These are phyloP conservation scores for Falcaria lacertinaria DNA, from an alignment of 2,888 invertebrate species.

Conservation along the genomic window DNA sequence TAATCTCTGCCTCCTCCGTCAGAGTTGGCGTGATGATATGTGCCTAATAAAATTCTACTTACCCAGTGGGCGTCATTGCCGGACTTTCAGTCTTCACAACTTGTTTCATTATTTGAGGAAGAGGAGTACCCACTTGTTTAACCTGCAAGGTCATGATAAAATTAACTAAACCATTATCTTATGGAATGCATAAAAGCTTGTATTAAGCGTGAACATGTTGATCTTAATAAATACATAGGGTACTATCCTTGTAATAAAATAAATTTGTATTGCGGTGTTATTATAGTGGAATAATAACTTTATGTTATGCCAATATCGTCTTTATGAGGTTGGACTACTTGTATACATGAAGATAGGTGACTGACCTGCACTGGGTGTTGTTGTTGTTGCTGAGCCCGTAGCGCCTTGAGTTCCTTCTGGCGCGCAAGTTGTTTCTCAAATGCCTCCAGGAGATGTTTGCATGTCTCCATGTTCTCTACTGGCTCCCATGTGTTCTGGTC, in stretches of 20 bases:
- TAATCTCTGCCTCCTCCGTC: too few species aligned
- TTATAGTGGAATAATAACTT: too few species aligned
- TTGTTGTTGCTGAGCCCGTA: constrained; percentile 62
- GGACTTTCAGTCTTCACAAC: constrained; percentile 61
- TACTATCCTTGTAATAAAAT: too few species aligned
- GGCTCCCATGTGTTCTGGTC: constrained; percentile 93
- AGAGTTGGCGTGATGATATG: not conserved
- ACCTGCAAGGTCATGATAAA: constrained; percentile 32
- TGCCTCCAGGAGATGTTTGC: constrained; percentile 87
- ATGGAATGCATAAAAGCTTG: too few species aligned
- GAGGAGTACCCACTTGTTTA: constrained; percentile 60
- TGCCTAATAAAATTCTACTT: constrained; percentile 21
- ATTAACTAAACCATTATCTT: not conserved
- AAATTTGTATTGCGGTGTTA: too few species aligned
- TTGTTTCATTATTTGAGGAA: constrained; percentile 62
- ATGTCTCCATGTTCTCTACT: constrained; percentile 86
- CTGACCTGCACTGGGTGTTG: constrained; percentile 62
- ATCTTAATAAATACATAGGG: too few species aligned
- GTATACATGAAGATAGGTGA: constrained; percentile 5
- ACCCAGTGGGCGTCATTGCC: constrained; percentile 65
- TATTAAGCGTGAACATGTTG: too few species aligned
- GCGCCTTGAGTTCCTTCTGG: constrained; percentile 85
- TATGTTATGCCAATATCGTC: too few species aligned
- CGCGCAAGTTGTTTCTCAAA: constrained; percentile 89
- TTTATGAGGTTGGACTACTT: too few species aligned